A percentile compares a stretch with the other conserved stretches of the same genome.
Conservation (phyloP, 2,113 vertebrate species). For the Xiphorhynchus elegans region DNA sequence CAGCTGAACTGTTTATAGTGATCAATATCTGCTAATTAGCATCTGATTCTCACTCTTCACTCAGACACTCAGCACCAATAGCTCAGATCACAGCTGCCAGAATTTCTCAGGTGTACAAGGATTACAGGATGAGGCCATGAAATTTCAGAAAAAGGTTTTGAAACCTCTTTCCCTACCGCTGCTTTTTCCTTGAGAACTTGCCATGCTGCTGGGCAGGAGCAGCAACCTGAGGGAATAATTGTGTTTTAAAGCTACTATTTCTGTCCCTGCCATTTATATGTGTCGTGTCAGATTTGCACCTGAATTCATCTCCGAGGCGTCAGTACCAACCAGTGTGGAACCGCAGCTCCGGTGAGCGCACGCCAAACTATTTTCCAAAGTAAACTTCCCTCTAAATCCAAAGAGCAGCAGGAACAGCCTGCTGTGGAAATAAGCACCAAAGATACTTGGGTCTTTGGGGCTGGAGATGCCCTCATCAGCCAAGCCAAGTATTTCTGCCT, state of each 20-base stretch:
- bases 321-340: background rate
- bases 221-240: constrained; percentile 11
- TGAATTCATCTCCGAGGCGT: background rate
- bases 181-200: background rate
- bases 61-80: background rate
- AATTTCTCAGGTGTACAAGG: background rate
- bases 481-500: background rate
- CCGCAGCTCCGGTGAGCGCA: background rate
- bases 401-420: background rate
- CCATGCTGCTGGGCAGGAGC: background rate
- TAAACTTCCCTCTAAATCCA: background rate
- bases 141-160: background rate
- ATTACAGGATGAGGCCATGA: background rate
- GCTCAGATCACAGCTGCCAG: background rate
- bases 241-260: constrained; percentile 36
- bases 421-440: accelerated
- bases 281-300: constrained; percentile 56
- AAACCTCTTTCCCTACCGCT: background rate
- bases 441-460: background rate
- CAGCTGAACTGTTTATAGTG: background rate
- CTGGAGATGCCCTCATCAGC: background rate
- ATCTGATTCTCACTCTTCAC: background rate
- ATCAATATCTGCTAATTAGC: background rate
- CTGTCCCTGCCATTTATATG: constrained; percentile 26
- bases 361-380: background rate